Percentiles rank a stretch among this genome's conserved stretches.
phyloP scores from a whole-genome alignment of 2,113 vertebrate genomes.

The Apteryx mantelli region DNA sequence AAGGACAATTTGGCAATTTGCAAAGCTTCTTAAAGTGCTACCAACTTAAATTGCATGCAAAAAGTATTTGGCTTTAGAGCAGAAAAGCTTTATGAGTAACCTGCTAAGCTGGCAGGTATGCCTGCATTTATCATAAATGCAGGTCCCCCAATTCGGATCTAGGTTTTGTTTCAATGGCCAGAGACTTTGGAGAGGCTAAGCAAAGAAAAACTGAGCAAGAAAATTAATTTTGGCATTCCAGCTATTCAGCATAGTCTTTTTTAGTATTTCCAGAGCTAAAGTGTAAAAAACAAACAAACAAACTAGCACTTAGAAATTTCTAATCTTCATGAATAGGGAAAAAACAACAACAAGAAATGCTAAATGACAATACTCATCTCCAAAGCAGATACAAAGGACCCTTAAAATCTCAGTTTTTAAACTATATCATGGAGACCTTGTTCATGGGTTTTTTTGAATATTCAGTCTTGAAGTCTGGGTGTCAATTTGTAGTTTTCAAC shows the following conservation, averaged over 20 bases:
- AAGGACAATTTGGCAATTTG: neutral
- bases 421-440: neutral
- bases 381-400: neutral
- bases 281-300: neutral
- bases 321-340: neutral
- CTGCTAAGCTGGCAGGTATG: neutral
- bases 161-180: neutral
- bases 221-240: neutral
- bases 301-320: neutral
- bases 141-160: neutral
- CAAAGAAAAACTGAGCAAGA: neutral
- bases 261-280: neutral
- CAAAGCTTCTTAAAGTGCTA: neutral
- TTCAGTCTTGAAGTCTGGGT: neutral
- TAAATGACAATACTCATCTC: neutral
- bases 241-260: neutral
- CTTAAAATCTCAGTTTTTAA: neutral
- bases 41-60: neutral
- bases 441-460: neutral
- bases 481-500: neutral
- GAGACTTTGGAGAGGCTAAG: neutral
- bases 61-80: neutral
- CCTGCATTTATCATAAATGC: neutral
- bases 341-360: neutral
- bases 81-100: neutral